Conservation (phyloP, 2,797 vertebrate genomes). For the Urophycis tenuis region DNA sequence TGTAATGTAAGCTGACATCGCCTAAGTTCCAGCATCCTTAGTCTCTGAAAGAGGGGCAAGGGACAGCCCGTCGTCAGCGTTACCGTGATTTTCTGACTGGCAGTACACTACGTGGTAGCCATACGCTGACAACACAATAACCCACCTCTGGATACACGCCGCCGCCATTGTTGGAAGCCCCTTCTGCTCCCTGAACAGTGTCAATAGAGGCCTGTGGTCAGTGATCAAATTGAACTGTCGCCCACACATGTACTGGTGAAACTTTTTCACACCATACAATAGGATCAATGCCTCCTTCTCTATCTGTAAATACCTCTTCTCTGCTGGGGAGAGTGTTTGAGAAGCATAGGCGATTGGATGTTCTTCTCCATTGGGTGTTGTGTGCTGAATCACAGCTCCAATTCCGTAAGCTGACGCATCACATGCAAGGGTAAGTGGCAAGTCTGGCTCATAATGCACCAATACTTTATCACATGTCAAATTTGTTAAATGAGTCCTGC, state of each 20-base stretch:
- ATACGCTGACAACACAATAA: conserved; percentile 26
- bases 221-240: conserved; percentile 24
- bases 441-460: too few species aligned
- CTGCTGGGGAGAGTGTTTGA: conserved; percentile 19
- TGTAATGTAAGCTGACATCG: too few species aligned
- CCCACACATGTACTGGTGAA: conserved; percentile 27
- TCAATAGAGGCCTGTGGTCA: conserved; percentile 2
- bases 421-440: conserved; percentile 25
- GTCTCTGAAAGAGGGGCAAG: too few species aligned
- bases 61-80: conserved; percentile 22
- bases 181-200: too few species aligned
- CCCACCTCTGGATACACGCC: conserved; percentile 24
- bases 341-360: conserved; percentile 25
- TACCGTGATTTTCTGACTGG: conserved; percentile 24
- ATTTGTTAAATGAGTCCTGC: conserved; percentile 10
- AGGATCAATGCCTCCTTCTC: conserved; percentile 26
- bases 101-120: conserved; percentile 27
- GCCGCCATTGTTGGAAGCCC: conserved; percentile 19
- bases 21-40: too few species aligned
- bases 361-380: conserved; percentile 18
- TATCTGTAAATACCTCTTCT: conserved; percentile 29
- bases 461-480: conserved; percentile 21
- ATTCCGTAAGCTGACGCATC: conserved; percentile 23
- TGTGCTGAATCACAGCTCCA: conserved; percentile 30
- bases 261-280: conserved; percentile 27